Evolutionary conservation across 1,140 invertebrate species (phyloP).

Genomic region (Cecropterus lyciades): DNA sequence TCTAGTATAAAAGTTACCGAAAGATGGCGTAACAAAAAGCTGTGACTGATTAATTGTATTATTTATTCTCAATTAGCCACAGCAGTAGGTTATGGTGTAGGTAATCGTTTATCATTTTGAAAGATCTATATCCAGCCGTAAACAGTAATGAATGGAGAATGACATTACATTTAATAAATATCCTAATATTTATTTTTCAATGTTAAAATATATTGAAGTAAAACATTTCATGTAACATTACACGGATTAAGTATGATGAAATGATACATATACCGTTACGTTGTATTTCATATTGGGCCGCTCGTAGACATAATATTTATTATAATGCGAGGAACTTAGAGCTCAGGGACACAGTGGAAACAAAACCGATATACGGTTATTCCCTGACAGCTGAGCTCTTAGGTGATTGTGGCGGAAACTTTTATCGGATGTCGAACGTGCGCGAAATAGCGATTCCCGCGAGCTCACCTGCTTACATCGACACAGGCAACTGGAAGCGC

Average conservation of each 20-base stretch:
- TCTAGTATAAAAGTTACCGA: too few relatives aligned
- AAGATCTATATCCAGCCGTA: too few relatives aligned
- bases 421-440: constrained; percentile 84
- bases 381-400: constrained; percentile 84
- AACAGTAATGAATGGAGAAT: too few relatives aligned
- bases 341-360: constrained; percentile 68
- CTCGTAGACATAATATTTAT: constrained; percentile 16
- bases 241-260: not conserved
- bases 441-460: constrained; percentile 78
- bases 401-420: constrained; percentile 84
- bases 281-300: not conserved
- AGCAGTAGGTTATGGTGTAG: too few relatives aligned
- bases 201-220: too few relatives aligned
- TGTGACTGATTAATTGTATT: too few relatives aligned
- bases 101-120: too few relatives aligned
- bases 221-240: too few relatives aligned
- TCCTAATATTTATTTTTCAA: too few relatives aligned
- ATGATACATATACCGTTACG: not conserved
- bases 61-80: too few relatives aligned
- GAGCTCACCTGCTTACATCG: constrained; percentile 66
- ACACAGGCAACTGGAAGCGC: constrained; percentile 34
- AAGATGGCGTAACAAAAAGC: too few relatives aligned
- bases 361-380: constrained; percentile 83
- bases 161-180: too few relatives aligned
- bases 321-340: constrained; percentile 37